phyloP scores from a whole-genome alignment of 1,140 invertebrate genomes.

The Zophobas atratus region DNA sequence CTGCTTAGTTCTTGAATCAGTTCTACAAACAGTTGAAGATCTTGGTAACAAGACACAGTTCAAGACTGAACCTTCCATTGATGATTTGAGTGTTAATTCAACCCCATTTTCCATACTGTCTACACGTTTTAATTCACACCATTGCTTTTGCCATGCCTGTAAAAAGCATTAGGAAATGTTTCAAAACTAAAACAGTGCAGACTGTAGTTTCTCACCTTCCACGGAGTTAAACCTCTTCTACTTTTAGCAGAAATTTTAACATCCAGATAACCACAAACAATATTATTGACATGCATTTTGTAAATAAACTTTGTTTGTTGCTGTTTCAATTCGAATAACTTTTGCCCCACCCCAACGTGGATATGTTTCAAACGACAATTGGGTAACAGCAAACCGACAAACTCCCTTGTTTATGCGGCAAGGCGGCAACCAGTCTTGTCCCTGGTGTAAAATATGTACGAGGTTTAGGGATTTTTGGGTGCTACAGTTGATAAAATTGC shows the following conservation, averaged over 20 bases:
- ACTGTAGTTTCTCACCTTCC: slow-evolving; percentile 58
- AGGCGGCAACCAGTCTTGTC: too few relatives aligned
- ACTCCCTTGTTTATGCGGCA: too few relatives aligned
- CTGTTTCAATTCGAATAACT: too few relatives aligned
- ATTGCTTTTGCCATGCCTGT: slow-evolving; percentile 65
- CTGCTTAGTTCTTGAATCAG: slow-evolving; percentile 71
- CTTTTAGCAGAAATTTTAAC: slow-evolving; percentile 64
- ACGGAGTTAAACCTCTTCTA: slow-evolving; percentile 63
- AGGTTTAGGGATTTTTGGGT: too few relatives aligned
- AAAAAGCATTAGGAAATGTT: neutral
- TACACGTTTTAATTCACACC: slow-evolving; percentile 63
- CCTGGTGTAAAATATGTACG: too few relatives aligned
- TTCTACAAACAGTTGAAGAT: slow-evolving; percentile 69
- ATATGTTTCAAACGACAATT: too few relatives aligned
- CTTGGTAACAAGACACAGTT: slow-evolving; percentile 65
- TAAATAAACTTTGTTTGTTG: slow-evolving; percentile 1
- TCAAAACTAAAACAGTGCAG: slow-evolving; percentile 2
- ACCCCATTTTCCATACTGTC: slow-evolving; percentile 62
- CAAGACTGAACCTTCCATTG: slow-evolving; percentile 58
- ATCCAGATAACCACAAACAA: slow-evolving; percentile 63
- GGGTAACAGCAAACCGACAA: too few relatives aligned
- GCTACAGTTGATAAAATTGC: too few relatives aligned
- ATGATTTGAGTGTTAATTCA: slow-evolving; percentile 63
- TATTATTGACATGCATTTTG: slow-evolving; percentile 54
- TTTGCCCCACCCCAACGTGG: too few relatives aligned